These are phyloP conservation scores for Tetranychus cinnabarinus DNA, from an alignment of 1,140 invertebrate species.

Conservation along the genomic window DNA sequence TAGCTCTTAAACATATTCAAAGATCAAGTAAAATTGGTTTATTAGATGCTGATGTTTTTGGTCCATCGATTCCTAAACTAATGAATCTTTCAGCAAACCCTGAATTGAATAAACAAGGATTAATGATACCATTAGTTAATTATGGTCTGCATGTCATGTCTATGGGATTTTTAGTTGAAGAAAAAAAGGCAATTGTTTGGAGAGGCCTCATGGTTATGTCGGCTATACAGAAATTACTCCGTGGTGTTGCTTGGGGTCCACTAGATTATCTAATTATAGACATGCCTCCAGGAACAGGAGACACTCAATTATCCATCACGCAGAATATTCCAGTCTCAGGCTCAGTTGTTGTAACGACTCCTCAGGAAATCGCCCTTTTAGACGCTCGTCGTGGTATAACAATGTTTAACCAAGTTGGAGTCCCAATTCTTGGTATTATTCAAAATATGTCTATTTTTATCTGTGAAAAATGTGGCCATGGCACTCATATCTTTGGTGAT, in stretches of 20 bases:
- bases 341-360: constrained; percentile 56
- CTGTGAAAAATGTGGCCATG: constrained; percentile 39
- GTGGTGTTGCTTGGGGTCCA: constrained; percentile 36
- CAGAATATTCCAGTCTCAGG: constrained; percentile 64
- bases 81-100: constrained; percentile 54
- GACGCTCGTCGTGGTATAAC: constrained; percentile 36
- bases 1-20: constrained; percentile 27
- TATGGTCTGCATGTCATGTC: constrained; percentile 84
- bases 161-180: constrained; percentile 61
- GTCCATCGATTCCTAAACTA: constrained; percentile 68
- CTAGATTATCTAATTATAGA: constrained; percentile 61
- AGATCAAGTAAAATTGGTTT: constrained; percentile 37
- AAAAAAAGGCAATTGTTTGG: constrained; percentile 58
- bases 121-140: constrained; percentile 62
- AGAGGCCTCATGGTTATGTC: constrained; percentile 82
- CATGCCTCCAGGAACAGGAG: constrained; percentile 74
- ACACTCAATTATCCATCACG: constrained; percentile 59
- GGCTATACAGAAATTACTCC: constrained; percentile 54
- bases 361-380: constrained; percentile 52
- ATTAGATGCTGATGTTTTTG: constrained; percentile 71
- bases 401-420: constrained; percentile 32
- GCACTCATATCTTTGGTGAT: constrained; percentile 17
- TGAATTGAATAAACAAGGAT: constrained; percentile 40
- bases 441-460: constrained; percentile 45
- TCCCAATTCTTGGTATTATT: constrained; percentile 54